Evolutionary conservation across 1,140 invertebrate species (phyloP), one percentile per base, ranked within the genome.

Genomic region (Planococcus citri): DNA sequence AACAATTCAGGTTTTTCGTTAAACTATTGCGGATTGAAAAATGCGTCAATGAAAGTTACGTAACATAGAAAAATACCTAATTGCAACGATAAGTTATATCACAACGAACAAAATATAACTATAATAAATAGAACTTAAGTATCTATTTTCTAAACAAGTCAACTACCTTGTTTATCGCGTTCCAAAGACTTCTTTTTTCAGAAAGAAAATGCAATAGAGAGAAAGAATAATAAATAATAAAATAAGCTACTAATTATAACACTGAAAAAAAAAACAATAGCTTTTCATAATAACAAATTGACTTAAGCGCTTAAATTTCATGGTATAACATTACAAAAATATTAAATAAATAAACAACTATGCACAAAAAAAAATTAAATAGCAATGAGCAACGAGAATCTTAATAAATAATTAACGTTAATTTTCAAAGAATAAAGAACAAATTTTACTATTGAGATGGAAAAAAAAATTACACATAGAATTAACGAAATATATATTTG

Each of bases 61-160:
- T n/a, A n/a, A n/a, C n/a, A n/a, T n/a, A n/a, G n/a, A 51, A 51
- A 51, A 9, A 9, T 9, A 51, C 2, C 4, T 51, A 51, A 51
- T 51, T 51, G 41, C n/a, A 51, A 51, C 41, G n/a, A n/a, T n/a
- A n/a, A n/a, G n/a, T n/a, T n/a, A 51, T 51, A 51, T 51, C 41
- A 51, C 41, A 51, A 51, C n/a, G 17, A 2, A n/a, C 2, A 3
- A 51, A 51, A 9, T 6, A 51, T 17, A 51, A 33, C 29, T 3
- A n/a, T n/a, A n/a, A n/a, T n/a, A 33, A 33, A 33, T 33, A 33
- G 29, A 33, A 33, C 12, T 12, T 33, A 33, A n/a, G n/a, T n/a
- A n/a, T n/a, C n/a, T n/a, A n/a, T n/a, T n/a, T n/a, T n/a, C n/a
- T n/a, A n/a, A n/a, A n/a, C n/a, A n/a, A n/a, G n/a, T n/a, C n/a